A percentile compares a stretch with the other conserved stretches of the same genome.
phyloP scores from a whole-genome alignment of 2,888 invertebrate species.

The Philaethria dido region DNA sequence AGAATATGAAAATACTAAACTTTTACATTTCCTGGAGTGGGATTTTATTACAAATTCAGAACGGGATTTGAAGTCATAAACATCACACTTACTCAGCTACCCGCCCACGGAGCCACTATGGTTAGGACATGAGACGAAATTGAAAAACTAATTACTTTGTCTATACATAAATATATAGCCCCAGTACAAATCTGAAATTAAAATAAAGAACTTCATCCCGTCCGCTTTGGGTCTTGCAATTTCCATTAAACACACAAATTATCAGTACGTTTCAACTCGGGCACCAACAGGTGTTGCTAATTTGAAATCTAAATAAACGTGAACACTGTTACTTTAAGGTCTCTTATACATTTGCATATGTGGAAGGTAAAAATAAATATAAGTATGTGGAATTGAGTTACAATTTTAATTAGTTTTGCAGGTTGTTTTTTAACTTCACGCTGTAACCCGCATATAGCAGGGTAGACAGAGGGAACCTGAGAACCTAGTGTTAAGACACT shows the following conservation, averaged over 20 bases:
- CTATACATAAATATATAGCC: no score
- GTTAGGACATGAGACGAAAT: no score
- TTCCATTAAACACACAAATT: slow-evolving; percentile 73
- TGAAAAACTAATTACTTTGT: no score
- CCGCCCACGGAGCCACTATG: no score
- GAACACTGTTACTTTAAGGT: slow-evolving; percentile 54
- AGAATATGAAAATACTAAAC: no score
- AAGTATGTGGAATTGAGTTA: not conserved
- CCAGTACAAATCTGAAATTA: slow-evolving; percentile 22
- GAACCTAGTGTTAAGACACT: no score
- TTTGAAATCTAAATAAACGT: slow-evolving; percentile 73
- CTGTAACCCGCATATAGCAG: no score
- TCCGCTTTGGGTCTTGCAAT: slow-evolving; percentile 58
- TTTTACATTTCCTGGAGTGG: no score
- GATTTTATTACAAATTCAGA: no score
- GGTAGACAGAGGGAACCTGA: no score
- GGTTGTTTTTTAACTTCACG: not conserved
- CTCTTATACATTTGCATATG: slow-evolving; percentile 22
- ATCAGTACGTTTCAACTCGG: slow-evolving; percentile 54
- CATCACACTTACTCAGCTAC: no score
- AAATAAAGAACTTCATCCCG: slow-evolving; percentile 58
- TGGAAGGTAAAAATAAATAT: slow-evolving; percentile 1
- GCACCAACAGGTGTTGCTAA: slow-evolving; percentile 75
- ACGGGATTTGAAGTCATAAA: no score
- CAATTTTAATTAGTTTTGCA: not conserved